These are phyloP conservation scores for Delichon dasypus DNA, from an alignment of 2,797 vertebrate genomes.

Conservation along the genomic window DNA sequence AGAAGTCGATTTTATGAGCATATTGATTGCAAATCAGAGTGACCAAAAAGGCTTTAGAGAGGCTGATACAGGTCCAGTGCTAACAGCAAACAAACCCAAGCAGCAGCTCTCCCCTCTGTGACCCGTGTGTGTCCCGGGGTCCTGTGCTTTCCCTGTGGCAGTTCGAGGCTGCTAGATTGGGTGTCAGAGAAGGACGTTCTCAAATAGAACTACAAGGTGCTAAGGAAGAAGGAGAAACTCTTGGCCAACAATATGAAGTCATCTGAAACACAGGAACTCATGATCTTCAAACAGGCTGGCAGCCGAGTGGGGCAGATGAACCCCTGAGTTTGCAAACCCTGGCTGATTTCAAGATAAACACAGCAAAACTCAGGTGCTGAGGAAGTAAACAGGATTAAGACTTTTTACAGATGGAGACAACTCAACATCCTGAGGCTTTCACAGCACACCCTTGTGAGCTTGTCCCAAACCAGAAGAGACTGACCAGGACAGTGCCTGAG, in stretches of 20 bases:
- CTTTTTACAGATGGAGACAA: background rate
- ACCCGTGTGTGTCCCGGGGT: background rate
- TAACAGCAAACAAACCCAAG: background rate
- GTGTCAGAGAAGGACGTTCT: background rate
- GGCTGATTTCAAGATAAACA: background rate
- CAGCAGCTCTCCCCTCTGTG: background rate
- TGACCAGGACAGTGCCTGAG: background rate
- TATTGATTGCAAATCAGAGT: background rate
- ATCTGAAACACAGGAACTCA: background rate
- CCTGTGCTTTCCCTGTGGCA: background rate
- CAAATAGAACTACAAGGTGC: background rate
- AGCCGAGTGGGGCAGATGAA: background rate
- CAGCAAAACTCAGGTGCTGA: background rate
- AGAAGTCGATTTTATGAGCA: background rate
- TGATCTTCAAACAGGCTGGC: background rate
- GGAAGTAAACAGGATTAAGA: background rate
- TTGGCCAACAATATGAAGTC: background rate
- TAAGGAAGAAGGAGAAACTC: background rate
- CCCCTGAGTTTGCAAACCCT: background rate
- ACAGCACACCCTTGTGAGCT: background rate
- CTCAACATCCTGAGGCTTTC: background rate
- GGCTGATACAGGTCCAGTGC: fast-evolving
- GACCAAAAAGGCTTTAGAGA: background rate
- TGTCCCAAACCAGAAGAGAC: background rate
- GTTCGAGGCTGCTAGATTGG: background rate